Evolutionary conservation across 2,888 invertebrate genomes (phyloP), one percentile per base, ranked within the genome.

Genomic region (Ornithoptera alexandrae): DNA sequence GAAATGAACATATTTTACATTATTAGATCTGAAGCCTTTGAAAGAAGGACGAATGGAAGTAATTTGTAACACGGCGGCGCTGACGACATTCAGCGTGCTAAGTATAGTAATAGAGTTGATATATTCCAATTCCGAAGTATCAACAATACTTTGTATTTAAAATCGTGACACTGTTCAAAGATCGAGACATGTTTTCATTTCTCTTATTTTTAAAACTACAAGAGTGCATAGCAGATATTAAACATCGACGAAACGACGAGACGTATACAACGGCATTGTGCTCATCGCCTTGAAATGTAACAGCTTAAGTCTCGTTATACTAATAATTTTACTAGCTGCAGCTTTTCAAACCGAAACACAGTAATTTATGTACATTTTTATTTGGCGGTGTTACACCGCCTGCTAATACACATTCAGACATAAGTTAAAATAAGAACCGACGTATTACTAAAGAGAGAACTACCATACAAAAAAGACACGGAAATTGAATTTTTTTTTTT

Each of bases 1-100:
- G 83, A 82, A 83, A 83, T 85, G 82, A 86, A 85, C 80, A 89
- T 90, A 89, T 80, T 87, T 90, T 86, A 89, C 79, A 72, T 82
- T 81, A 85, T 90, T 89, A 90, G 80, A 74, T 78, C 75, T 74
- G 84, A 85, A 84, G 85, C 81, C 84, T 77, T 77, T 72, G 79
- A 84, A 88, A 88, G 84, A 76, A 79, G 82, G 87, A 89, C 79
- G 82, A 81, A 90, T 90, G 86, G 84, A 81, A 75, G 77, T 81
- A 81, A 86, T 89, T 88, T 81, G 76, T 85, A 75, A 78, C 63
- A 24, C 39, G 17, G 36, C 63, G 77, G 81, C 71, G 67, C 72
- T 22, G 67, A 74, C n/a, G 69, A 70, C 73, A 73, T 64, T 24
- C 67, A 24, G 24, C n/a, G 18, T 12, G 12, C 39, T 10, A 30